Conservation (phyloP, 35 echinoderm and acorn worm genomes). For the Amphiura filiformis region DNA sequence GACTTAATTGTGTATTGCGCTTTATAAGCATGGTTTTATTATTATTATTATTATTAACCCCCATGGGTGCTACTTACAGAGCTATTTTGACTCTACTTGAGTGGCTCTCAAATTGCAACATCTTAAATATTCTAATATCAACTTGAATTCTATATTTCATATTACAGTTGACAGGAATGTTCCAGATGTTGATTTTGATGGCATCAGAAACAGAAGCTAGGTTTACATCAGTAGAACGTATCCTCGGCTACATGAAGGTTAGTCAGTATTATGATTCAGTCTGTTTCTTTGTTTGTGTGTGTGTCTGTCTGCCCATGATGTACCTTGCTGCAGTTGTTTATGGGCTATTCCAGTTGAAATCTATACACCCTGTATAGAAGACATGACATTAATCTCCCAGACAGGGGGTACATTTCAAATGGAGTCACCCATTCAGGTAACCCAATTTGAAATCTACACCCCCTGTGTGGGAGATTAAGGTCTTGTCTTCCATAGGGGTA, state of each 20-base stretch:
- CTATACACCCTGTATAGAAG: neutral
- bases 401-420: no score
- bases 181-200: conserved; percentile 86
- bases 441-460: neutral
- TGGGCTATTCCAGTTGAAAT: neutral
- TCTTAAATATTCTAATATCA: no score
- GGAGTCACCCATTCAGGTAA: neutral
- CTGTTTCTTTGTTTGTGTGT: no score
- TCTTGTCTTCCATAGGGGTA: no score
- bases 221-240: conserved; percentile 96
- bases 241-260: conserved; percentile 88
- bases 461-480: no score
- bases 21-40: no score
- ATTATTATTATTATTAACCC: no score
- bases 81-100: no score
- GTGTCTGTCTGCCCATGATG: neutral
- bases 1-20: no score
- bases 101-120: no score
- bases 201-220: conserved; percentile 92
- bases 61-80: no score
- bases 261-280: neutral
- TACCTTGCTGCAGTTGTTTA: neutral
- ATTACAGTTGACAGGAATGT: conserved; percentile 81
- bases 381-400: neutral
- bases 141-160: no score